Percentiles rank a stretch among this genome's conserved stretches.
Evolutionary conservation across 2,888 invertebrate genomes (phyloP).

Genomic region (Odontocerum albicorne): DNA sequence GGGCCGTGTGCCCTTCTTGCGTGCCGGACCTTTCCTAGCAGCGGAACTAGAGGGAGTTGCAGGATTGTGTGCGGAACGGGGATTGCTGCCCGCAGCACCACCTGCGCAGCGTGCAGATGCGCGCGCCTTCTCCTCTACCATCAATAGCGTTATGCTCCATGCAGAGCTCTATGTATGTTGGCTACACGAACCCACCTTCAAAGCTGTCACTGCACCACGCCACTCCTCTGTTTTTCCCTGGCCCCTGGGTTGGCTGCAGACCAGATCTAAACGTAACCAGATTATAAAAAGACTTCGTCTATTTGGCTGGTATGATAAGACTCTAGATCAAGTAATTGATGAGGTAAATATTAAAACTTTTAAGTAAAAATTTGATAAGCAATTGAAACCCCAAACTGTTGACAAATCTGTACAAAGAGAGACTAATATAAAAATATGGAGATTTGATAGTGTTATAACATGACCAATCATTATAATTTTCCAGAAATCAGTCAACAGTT

Average conservation of each 20-base stretch:
- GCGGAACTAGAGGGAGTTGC: conserved; percentile 92
- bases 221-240: conserved; percentile 92
- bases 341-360: conserved; percentile 60
- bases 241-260: conserved; percentile 84
- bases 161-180: conserved; percentile 92
- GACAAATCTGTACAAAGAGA: too few relatives aligned
- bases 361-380: too few relatives aligned
- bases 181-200: conserved; percentile 77
- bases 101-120: conserved; percentile 79
- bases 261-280: conserved; percentile 71
- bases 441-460: too few relatives aligned
- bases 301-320: conserved; percentile 81
- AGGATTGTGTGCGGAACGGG: conserved; percentile 84
- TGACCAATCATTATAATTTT: too few relatives aligned
- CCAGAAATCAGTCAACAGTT: too few relatives aligned
- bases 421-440: too few relatives aligned
- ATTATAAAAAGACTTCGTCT: conserved; percentile 73
- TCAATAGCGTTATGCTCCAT: conserved; percentile 85
- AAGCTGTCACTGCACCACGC: conserved; percentile 78
- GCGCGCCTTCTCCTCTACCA: conserved; percentile 90
- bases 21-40: conserved; percentile 84
- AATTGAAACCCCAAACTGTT: too few relatives aligned
- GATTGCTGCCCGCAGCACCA: conserved; percentile 69
- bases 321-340: conserved; percentile 72
- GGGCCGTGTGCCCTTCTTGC: conserved; percentile 89